Evolutionary conservation across 2,797 vertebrate genomes (phyloP), one percentile per base, ranked within the genome.

Genomic region (Dendrocincla tyrannina): DNA sequence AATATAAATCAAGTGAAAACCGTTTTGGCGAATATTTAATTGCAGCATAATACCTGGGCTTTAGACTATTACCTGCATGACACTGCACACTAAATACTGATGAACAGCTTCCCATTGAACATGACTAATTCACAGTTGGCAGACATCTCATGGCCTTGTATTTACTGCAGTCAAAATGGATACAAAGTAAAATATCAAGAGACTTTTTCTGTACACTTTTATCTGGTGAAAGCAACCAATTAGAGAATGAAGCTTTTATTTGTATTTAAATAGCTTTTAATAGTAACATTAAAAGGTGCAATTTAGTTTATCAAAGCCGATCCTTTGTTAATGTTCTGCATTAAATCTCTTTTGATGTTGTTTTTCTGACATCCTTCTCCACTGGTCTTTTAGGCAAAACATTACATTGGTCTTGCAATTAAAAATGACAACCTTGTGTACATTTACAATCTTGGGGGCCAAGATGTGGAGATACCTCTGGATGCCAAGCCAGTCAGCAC

Each of bases 341-440:
- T 69, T 80, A 55, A 59, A 62, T 66, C 16, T 74, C 19, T 68
- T 75, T 88, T 12, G 11, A 9, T 58, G 33, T 22, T 85, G 3
- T 33, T 80, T 39, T 32, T 75, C 80, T 75, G 56, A 97, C 50
- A 60, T 91, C 30, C 42, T 52, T 75, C 64, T 70, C 70, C 85
- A 49, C 77, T 97, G 46, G 70, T 88, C 44, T 98, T 98, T 91
- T 94, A 99, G 99, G 98, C 98, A 70, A 98, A 89, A 93, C 99
- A 99, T 95, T 99, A 99, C 96, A 98, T 99, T 97, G 99, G 99
- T 16, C 98, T 99, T 85, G 99, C 99, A 46, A 99, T 99, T 96
- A 99, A 99, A 98, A 99, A 99, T 67, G 99, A 99, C 97, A 99
- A 99, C 93, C 98, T 99, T 95, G 99, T 99, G 13, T 99, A 98